Percentiles rank a stretch among this genome's conserved stretches.
These are phyloP conservation scores for Dolichoris vasculosae DNA, from an alignment of 1,140 invertebrate species.

Conservation along the genomic window DNA sequence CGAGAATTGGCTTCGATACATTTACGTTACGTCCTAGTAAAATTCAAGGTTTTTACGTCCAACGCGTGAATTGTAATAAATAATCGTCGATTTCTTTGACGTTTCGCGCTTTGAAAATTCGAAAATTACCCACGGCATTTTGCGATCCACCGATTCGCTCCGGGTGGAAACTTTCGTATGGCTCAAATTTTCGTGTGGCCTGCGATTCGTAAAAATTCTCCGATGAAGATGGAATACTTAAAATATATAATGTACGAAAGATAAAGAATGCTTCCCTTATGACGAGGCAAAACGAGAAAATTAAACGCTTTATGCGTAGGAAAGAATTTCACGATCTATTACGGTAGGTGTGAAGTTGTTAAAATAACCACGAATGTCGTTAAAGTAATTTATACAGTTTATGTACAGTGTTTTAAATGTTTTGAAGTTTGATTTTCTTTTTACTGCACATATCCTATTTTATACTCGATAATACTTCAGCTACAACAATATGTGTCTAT, in stretches of 20 bases:
- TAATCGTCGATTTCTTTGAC: too few relatives aligned
- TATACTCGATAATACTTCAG: constrained; percentile 51
- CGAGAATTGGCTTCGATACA: not conserved
- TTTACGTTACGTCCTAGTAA: not conserved
- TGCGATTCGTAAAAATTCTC: not conserved
- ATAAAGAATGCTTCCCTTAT: constrained; percentile 38
- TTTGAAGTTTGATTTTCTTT: constrained; percentile 51
- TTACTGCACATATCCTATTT: constrained; percentile 51
- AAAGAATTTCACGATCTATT: constrained; percentile 49
- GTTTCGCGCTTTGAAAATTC: not conserved
- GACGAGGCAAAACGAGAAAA: constrained; percentile 47
- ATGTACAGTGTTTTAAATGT: constrained; percentile 47
- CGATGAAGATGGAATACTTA: constrained; percentile 21
- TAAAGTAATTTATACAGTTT: constrained; percentile 52
- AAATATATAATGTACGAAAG: not conserved
- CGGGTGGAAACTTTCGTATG: too few relatives aligned
- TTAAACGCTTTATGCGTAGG: constrained; percentile 45
- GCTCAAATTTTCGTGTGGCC: too few relatives aligned
- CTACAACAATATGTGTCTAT: constrained; percentile 46
- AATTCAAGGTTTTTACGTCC: not conserved
- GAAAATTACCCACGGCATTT: not conserved
- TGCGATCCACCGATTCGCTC: not conserved
- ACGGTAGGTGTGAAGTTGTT: constrained; percentile 52
- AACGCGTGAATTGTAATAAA: not conserved
- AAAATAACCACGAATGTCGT: constrained; percentile 51